Base-by-base conservation (phyloP, 2,888 invertebrate species). In the Arrhopalites spinosus region DNA sequence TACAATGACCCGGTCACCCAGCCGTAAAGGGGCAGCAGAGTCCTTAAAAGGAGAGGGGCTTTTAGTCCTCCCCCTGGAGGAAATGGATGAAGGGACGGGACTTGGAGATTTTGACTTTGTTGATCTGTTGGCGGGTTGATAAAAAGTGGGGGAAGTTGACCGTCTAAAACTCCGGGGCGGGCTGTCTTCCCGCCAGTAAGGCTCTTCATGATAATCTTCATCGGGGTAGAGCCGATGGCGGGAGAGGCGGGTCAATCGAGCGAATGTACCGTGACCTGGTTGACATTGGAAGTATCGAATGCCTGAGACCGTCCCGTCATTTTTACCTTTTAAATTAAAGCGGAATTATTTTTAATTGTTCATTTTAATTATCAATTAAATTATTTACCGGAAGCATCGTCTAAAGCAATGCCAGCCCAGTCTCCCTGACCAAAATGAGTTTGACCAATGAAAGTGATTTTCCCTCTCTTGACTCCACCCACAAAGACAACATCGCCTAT, bases 381-480 rank as follows among this genome's bases (percentile, higher is more conserved):
- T 36, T 3, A 56, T 87, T 87, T 88, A 93, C 98, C 98, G 84
- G 94, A 92, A 53, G 96, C 91, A 83, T 96, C 95, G 86, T 98
- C 98, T 82, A 99, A 90, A 78, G 96, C 98, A 78, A 99, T 91
- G 69, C 98, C 98, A 68, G 96, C 98, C 98, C 98, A 99, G 81
- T 98, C 95, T 78, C 98, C 98, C 25, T 96, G 94, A n/a, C 97
- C 98, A 87, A 98, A 98, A 86, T 96, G 94, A 71, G 97, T 96
- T 85, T 95, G 95, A 43, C 98, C 96, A 75, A 96, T 92, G 86
- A 93, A 98, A 56, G 96, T 94, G 83, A 98, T 94, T 84, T 92
- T 91, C 45, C 97, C 98, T 1, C 95, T 91, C 85, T 97, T 96
- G 72, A 91, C 90, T 74, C 95, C 95, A 83, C 94, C 93, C 79